Evolutionary conservation across 2,888 invertebrate genomes (phyloP).

Genomic region (Baccha elongata): DNA sequence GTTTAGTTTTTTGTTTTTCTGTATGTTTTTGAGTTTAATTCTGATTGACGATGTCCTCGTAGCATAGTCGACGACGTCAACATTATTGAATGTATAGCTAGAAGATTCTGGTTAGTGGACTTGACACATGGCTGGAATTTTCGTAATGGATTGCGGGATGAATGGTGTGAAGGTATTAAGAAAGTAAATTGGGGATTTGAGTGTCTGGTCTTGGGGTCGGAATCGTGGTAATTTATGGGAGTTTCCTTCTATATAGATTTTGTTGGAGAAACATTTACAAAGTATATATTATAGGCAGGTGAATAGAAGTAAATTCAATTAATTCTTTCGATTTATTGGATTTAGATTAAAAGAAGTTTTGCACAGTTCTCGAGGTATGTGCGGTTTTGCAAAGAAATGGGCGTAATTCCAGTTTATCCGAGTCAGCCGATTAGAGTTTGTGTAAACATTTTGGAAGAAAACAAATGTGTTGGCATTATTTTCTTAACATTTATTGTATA

Average conservation of each 20-base stretch:
- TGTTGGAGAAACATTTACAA: background rate
- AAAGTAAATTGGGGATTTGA: constrained; percentile 68
- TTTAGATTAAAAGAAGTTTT: constrained; percentile 38
- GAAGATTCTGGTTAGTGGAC: constrained; percentile 24
- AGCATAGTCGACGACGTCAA: constrained; percentile 25
- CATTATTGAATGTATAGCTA: constrained; percentile 27
- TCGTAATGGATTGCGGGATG: constrained; percentile 49
- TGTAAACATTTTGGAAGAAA: background rate
- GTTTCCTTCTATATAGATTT: background rate
- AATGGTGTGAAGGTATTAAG: constrained; percentile 68
- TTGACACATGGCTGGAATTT: constrained; percentile 57
- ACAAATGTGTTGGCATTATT: background rate
- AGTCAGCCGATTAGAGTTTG: constrained; percentile 5
- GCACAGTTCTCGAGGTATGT: background rate
- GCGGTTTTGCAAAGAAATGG: constrained; percentile 20
- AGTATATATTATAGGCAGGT: constrained; percentile 38
- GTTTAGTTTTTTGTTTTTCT: constrained; percentile 32
- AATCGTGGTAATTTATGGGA: constrained; percentile 53
- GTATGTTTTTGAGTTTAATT: constrained; percentile 62
- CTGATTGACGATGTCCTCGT: constrained; percentile 65
- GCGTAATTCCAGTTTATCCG: constrained; percentile 40
- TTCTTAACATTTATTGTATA: background rate
- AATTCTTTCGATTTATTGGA: constrained; percentile 39
- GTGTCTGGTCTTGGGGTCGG: constrained; percentile 40
- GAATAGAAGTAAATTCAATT: constrained; percentile 50